phyloP scores from a whole-genome alignment of 2,888 invertebrate species.

The Odontothrips loti region DNA sequence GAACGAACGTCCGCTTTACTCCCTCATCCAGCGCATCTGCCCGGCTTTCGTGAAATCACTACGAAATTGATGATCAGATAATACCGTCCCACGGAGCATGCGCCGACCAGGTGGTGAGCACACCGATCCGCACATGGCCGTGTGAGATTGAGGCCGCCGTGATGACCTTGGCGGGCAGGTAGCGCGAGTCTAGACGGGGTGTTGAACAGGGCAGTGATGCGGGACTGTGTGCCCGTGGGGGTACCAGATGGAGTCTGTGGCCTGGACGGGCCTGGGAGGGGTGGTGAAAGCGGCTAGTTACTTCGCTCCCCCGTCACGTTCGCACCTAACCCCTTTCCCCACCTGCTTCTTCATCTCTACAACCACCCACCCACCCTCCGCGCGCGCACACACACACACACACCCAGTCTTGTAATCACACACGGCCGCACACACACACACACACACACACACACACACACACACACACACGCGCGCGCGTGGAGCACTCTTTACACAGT shows the following conservation, averaged over 20 bases:
- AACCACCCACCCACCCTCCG: neutral
- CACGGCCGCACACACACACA: neutral
- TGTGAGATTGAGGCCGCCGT: too few species aligned
- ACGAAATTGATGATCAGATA: too few species aligned
- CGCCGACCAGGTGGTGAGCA: too few species aligned
- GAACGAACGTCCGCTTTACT: too few species aligned
- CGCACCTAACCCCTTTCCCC: neutral
- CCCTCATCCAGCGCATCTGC: too few species aligned
- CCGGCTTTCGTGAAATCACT: too few species aligned
- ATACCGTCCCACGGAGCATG: too few species aligned
- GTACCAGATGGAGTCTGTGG: neutral
- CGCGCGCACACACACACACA: neutral
- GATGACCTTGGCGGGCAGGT: too few species aligned
- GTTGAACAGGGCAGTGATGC: too few species aligned
- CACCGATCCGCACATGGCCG: too few species aligned
- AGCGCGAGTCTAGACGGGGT: too few species aligned
- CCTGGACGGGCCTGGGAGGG: neutral
- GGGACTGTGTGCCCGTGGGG: neutral
- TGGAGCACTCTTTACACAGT: neutral
- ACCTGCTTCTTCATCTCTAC: neutral
- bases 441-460: neutral
- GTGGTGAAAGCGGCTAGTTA: neutral
- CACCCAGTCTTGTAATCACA: neutral
- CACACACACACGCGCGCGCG: neutral
- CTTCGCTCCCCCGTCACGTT: slow-evolving; percentile 6